These are phyloP conservation scores for Polydrusus pterygomalis DNA, from an alignment of 2,888 invertebrate species.

Conservation along the genomic window DNA sequence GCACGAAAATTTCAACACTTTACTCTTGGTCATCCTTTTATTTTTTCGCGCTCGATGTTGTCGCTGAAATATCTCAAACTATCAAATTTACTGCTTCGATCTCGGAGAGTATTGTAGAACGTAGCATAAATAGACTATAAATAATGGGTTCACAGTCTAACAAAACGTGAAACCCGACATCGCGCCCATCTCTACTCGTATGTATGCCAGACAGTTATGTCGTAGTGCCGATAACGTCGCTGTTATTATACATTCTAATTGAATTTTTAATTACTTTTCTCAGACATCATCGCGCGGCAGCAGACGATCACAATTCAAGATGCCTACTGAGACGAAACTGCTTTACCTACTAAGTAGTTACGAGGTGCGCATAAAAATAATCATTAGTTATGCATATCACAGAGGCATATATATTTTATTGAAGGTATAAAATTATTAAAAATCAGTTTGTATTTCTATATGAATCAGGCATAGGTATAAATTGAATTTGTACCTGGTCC, in stretches of 20 bases:
- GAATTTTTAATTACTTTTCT: constrained; percentile 52
- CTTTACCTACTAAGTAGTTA: constrained; percentile 47
- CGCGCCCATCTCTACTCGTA: constrained; percentile 14
- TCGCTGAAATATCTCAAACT: too few species aligned
- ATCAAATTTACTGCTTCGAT: too few species aligned
- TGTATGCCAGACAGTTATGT: constrained; percentile 54
- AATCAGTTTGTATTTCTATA: too few species aligned
- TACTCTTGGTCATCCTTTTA: too few species aligned
- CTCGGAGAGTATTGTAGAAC: too few species aligned
- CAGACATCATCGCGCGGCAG: constrained; percentile 44
- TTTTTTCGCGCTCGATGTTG: too few species aligned
- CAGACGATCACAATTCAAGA: constrained; percentile 41
- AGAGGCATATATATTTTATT: too few species aligned
- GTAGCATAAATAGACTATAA: too few species aligned
- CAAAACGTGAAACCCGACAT: neutral
- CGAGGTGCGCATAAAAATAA: constrained; percentile 28
- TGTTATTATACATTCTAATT: constrained; percentile 54
- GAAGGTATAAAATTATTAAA: too few species aligned
- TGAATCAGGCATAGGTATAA: too few species aligned
- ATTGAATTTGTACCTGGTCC: too few species aligned
- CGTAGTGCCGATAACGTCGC: constrained; percentile 44
- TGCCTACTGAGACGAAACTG: constrained; percentile 33
- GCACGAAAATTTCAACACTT: too few species aligned
- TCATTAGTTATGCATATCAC: neutral
- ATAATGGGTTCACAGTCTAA: neutral